A percentile compares a stretch with the other conserved stretches of the same genome.
These are phyloP conservation scores for Antidorcas marsupialis DNA, from an alignment of 2,113 vertebrate species.

Conservation along the genomic window DNA sequence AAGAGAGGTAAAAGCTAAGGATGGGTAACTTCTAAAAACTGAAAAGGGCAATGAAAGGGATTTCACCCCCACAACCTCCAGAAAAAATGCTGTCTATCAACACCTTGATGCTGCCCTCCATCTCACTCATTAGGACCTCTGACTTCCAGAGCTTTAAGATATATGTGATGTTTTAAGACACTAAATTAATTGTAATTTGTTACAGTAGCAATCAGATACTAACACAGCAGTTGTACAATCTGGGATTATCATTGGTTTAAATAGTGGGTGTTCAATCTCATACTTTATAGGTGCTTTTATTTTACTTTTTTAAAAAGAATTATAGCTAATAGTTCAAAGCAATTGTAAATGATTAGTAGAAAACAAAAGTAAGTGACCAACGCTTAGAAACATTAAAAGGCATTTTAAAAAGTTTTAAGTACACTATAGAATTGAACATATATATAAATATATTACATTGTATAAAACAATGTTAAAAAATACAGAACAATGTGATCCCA, in stretches of 20 bases:
- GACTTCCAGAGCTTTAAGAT: background rate
- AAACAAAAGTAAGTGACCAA: background rate
- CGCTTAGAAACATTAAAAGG: background rate
- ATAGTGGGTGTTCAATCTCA: background rate
- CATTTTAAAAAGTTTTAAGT: background rate
- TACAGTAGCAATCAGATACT: background rate
- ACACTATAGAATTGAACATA: background rate
- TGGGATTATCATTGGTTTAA: background rate
- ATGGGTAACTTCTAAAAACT: background rate
- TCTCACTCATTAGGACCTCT: background rate
- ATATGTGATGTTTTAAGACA: background rate
- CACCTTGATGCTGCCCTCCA: background rate
- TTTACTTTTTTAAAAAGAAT: background rate
- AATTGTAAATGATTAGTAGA: background rate
- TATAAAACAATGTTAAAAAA: background rate
- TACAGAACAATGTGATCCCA: background rate
- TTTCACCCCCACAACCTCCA: background rate
- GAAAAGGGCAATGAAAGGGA: background rate
- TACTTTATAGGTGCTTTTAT: background rate
- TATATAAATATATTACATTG: background rate
- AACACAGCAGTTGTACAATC: background rate
- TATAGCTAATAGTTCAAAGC: background rate
- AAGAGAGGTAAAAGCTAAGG: background rate
- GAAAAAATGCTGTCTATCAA: background rate
- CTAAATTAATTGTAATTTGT: background rate